Evolutionary conservation across 2,797 vertebrate genomes (phyloP).

Genomic region (Sebastes minor): DNA sequence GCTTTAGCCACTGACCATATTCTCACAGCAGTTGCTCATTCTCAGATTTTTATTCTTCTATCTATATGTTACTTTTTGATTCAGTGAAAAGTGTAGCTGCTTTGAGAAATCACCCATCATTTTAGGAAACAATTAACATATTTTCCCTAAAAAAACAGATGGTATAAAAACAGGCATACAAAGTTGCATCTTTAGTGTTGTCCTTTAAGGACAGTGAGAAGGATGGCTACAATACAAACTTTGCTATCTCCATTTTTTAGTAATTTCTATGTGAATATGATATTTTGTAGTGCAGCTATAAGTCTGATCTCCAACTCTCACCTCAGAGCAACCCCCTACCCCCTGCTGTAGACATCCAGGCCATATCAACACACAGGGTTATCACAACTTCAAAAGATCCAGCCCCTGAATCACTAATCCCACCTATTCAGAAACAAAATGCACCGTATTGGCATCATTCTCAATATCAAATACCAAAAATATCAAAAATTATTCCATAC

Average conservation of each 20-base stretch:
- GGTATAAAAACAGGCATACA: not conserved
- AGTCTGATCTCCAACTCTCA: not conserved
- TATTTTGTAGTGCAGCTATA: not conserved
- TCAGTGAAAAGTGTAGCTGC: not conserved
- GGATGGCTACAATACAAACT: not conserved
- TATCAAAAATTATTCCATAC: not conserved
- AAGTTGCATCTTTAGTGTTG: not conserved
- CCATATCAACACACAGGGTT: not conserved
- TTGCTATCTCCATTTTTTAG: too few species aligned
- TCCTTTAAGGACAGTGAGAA: not conserved
- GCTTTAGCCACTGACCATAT: not conserved
- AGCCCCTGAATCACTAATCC: not conserved
- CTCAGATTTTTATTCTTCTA: not conserved
- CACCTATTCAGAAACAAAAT: constrained; percentile 2
- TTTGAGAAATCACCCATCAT: not conserved
- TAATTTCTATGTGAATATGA: not conserved
- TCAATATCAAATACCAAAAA: not conserved
- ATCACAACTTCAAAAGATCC: not conserved
- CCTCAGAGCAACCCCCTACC: not conserved
- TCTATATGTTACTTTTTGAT: not conserved
- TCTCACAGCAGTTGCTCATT: not conserved
- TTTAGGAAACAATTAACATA: not conserved
- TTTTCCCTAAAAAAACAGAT: not conserved
- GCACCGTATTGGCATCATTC: not conserved
- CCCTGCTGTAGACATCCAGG: not conserved